Percentiles rank a stretch among this genome's conserved stretches.
Evolutionary conservation across 92 coral and sea anemone genomes (phyloP).

Genomic region (Siderastrea radians): DNA sequence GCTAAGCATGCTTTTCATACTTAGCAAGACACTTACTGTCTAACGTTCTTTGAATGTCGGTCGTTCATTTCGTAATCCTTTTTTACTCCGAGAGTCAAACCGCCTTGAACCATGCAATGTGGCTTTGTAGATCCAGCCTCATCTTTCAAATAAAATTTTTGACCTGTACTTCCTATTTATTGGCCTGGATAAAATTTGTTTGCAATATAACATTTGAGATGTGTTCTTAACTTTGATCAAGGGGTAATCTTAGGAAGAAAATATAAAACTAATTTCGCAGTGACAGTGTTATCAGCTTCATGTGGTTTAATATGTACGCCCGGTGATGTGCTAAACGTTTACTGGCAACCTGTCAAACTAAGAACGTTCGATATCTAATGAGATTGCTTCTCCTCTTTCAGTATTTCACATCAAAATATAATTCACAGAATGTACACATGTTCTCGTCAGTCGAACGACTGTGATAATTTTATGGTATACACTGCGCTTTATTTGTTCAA

Average conservation of each 20-base stretch:
- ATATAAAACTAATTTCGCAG: neutral
- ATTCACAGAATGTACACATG: no score
- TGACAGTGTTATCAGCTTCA: neutral
- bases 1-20: neutral
- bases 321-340: neutral
- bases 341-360: neutral
- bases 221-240: no score
- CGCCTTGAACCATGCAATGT: neutral
- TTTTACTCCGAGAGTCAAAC: neutral
- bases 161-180: no score
- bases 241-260: neutral
- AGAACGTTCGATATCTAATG: neutral
- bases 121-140: neutral
- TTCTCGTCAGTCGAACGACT: no score
- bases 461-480: neutral
- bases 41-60: neutral
- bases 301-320: neutral
- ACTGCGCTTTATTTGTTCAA: neutral
- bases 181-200: no score
- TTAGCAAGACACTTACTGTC: neutral
- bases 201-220: no score
- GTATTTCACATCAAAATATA: neutral
- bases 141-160: no score
- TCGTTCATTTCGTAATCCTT: no score
- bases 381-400: neutral